Evolutionary conservation across 2,888 invertebrate species (phyloP).

Genomic region (Dryococelus australis): DNA sequence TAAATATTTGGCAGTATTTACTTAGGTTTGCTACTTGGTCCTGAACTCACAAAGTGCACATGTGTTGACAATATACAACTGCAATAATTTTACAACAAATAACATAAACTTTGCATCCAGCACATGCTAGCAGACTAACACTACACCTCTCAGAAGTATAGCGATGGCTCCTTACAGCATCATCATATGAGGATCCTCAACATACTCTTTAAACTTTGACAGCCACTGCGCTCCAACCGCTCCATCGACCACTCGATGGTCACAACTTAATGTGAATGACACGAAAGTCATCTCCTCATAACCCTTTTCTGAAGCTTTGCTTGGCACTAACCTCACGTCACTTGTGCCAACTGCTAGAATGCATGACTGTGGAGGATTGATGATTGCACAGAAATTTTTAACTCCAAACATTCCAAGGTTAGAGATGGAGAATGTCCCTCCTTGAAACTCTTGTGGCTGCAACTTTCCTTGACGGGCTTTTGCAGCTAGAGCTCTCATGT

Average conservation of each 20-base stretch:
- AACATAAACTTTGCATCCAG: neutral
- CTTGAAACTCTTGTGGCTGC: slow-evolving; percentile 92
- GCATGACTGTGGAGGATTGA: slow-evolving; percentile 96
- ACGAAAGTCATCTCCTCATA: slow-evolving; percentile 78
- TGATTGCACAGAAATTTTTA: slow-evolving; percentile 89
- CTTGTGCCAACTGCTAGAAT: slow-evolving; percentile 85
- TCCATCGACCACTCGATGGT: slow-evolving; percentile 97
- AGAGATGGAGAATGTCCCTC: slow-evolving; percentile 91
- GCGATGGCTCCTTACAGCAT: slow-evolving; percentile 70
- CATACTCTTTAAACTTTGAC: slow-evolving; percentile 81
- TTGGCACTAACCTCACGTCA: slow-evolving; percentile 30
- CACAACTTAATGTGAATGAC: slow-evolving; percentile 93
- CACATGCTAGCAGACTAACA: neutral
- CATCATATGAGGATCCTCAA: slow-evolving; percentile 95
- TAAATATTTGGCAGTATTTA: neutral
- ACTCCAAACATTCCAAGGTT: slow-evolving; percentile 96
- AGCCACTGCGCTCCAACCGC: slow-evolving; percentile 98
- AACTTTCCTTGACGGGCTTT: slow-evolving; percentile 90
- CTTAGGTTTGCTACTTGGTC: neutral
- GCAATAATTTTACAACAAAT: neutral
- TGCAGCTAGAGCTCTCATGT: slow-evolving; percentile 79
- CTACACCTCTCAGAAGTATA: neutral
- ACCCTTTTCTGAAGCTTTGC: slow-evolving; percentile 32
- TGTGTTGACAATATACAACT: too few species aligned
- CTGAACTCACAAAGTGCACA: neutral